Evolutionary conservation across 2,888 invertebrate species (phyloP).

Genomic region (Napeogenes inachia): DNA sequence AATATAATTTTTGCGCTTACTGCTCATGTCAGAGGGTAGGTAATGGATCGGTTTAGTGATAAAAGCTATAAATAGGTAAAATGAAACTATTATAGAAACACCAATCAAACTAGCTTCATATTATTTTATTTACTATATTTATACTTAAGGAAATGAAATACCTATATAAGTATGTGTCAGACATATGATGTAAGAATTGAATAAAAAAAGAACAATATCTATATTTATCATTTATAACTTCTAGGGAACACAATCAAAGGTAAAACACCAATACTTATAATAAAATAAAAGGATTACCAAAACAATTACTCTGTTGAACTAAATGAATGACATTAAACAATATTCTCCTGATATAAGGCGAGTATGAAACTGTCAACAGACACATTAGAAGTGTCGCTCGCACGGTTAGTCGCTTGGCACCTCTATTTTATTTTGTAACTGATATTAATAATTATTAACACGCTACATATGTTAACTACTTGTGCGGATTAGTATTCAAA

Average conservation of each 20-base stretch:
- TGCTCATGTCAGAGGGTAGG: constrained; percentile 17
- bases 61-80: background rate
- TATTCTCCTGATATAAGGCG: background rate
- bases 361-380: background rate
- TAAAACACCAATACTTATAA: too few relatives aligned
- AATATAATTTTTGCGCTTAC: constrained; percentile 25
- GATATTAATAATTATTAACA: background rate
- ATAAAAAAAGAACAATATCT: too few relatives aligned
- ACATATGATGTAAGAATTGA: too few relatives aligned
- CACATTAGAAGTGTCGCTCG: background rate
- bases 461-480: background rate
- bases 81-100: background rate
- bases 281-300: too few relatives aligned
- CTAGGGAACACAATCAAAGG: too few relatives aligned
- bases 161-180: too few relatives aligned
- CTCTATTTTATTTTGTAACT: background rate
- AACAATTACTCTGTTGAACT: background rate
- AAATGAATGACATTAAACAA: background rate
- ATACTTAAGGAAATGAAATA: too few relatives aligned
- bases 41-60: constrained; percentile 18
- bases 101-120: too few relatives aligned
- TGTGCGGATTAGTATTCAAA: background rate
- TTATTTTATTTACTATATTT: too few relatives aligned
- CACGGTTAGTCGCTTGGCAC: background rate
- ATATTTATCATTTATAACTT: too few relatives aligned